Evolutionary conservation across 2,888 invertebrate species (phyloP), one percentile per base, ranked within the genome.

Genomic region (Torymus tubicola): DNA sequence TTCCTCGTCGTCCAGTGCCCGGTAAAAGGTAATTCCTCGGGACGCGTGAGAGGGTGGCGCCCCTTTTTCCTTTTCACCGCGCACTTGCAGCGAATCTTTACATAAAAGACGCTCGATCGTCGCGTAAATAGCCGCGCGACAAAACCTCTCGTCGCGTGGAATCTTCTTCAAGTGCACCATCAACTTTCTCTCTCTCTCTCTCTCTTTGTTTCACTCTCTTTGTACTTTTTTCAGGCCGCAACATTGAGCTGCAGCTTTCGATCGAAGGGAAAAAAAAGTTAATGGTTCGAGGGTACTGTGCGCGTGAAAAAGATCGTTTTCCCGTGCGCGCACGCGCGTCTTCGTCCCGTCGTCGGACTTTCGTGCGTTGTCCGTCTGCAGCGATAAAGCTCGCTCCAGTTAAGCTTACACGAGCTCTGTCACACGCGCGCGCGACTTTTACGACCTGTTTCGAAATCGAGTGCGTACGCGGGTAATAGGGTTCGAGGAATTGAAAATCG

Each of bases 251-350:
- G 8, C 5, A 14, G 16, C 21, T 16, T 16, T 42, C n/a, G 12
- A 31, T 16, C 21, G 5, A 14, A 24, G 0, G 31, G 55, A 65
- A 67, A 65, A 58, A 64, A 57, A 42, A 58, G 67, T 75, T 75
- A 75, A 75, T 52, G 58, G 50, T 21, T 21, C 24, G 18, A n/a
- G 11, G 74, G 31, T 18, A 21, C 14, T 50, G 58, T 24, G 18
- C 11, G n/a, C 67, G 74, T 42, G 16, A 75, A 74, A 60, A 74
- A 75, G 65, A 50, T 75, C 60, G 60, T 67, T 75, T 67, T 50
- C 74, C 4, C 18, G 71, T n/a, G 31, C 24, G 18, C 21, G 60
- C n/a, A 4, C 24, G 10, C n/a, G 3, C 14, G 52, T 61, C 63
- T 65, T 58, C 50, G 42, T 50, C 50, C 18, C 16, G 58, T 58